phyloP scores from a whole-genome alignment of 2,888 invertebrate genomes.

The Diarsia rubi region DNA sequence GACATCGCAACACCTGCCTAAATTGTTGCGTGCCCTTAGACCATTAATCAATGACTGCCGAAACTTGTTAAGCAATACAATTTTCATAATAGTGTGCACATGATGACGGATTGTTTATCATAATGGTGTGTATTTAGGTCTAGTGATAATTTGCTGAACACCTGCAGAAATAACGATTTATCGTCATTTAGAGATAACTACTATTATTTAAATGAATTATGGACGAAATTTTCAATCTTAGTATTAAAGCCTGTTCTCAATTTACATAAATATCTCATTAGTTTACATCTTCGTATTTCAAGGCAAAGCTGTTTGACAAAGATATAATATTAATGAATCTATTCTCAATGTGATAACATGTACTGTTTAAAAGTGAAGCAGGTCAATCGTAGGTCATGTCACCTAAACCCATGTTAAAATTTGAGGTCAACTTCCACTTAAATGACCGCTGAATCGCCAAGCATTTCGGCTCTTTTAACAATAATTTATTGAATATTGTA shows the following conservation, averaged over 20 bases:
- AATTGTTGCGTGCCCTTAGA: conserved; percentile 81
- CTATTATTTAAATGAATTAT: background rate
- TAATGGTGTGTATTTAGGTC: conserved; percentile 16
- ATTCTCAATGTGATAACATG: conserved; percentile 17
- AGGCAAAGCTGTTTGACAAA: conserved; percentile 25
- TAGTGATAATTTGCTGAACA: conserved; percentile 11
- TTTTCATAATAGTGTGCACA: conserved; percentile 72
- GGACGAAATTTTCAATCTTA: conserved; percentile 6
- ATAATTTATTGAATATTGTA: no score
- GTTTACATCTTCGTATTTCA: conserved; percentile 34
- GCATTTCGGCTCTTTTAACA: background rate
- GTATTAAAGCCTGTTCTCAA: conserved; percentile 1
- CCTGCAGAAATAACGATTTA: conserved; percentile 5
- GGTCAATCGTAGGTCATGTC: background rate
- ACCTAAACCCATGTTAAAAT: background rate
- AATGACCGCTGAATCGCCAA: no score
- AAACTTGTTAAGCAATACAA: conserved; percentile 76
- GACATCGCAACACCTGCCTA: conserved; percentile 77
- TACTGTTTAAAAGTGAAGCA: conserved; percentile 1
- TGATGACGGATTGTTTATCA: conserved; percentile 62
- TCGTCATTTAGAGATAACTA: background rate
- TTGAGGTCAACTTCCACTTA: conserved; percentile 1
- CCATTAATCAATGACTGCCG: conserved; percentile 83
- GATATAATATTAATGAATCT: conserved; percentile 13
- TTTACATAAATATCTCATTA: conserved; percentile 41